A percentile compares a stretch with the other conserved stretches of the same genome.
Conservation (phyloP, 2,113 vertebrate genomes). For the Pica pica region DNA sequence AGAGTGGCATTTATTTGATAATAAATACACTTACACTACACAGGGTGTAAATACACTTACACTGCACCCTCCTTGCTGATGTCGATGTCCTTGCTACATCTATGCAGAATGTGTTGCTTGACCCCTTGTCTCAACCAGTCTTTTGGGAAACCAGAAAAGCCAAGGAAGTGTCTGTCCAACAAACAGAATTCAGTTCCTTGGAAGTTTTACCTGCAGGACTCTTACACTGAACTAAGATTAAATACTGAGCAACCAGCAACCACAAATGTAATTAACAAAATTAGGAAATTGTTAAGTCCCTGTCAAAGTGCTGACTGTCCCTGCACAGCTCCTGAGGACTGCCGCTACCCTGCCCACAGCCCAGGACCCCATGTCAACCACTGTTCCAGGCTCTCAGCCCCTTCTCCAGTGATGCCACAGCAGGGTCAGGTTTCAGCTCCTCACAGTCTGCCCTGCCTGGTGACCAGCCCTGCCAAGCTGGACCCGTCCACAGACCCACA, state of each 20-base stretch:
- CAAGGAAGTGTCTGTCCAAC: background rate
- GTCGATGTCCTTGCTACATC: background rate
- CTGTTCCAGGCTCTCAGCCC: background rate
- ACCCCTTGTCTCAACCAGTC: background rate
- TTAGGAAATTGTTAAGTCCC: background rate
- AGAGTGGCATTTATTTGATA: background rate
- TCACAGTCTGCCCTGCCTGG: background rate
- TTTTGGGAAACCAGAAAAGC: background rate
- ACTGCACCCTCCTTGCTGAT: background rate
- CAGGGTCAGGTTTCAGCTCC: background rate
- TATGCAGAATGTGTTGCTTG: background rate
- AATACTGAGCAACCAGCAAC: background rate
- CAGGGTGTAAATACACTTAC: background rate
- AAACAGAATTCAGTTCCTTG: background rate
- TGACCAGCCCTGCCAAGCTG: background rate
- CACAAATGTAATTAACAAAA: background rate
- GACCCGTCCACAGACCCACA: background rate
- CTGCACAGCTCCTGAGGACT: rapidly evolving
- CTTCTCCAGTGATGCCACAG: background rate
- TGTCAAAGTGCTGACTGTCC: background rate
- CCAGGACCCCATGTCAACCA: background rate
- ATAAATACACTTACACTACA: background rate
- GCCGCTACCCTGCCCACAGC: background rate
- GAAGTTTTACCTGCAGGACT: background rate
- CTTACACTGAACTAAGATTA: background rate